phyloP scores from a whole-genome alignment of 1,140 invertebrate species.

The Venturia canescens region DNA sequence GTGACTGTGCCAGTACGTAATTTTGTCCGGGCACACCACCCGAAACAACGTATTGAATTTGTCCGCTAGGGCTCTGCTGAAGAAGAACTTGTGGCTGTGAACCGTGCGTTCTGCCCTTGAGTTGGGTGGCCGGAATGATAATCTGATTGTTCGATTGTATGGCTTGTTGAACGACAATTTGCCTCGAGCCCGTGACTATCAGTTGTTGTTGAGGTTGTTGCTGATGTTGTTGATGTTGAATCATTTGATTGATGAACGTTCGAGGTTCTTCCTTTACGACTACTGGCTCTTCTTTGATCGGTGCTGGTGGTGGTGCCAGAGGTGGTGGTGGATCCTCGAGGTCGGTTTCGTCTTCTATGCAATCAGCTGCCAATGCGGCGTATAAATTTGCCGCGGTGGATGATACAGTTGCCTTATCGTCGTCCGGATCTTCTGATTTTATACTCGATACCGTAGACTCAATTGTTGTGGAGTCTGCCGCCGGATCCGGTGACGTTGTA shows the following conservation, averaged over 20 bases:
- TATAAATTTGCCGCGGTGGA: constrained; percentile 85
- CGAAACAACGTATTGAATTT: constrained; percentile 78
- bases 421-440: constrained; percentile 75
- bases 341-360: constrained; percentile 83
- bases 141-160: constrained; percentile 76
- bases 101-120: constrained; percentile 71
- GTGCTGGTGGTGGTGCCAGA: constrained; percentile 70
- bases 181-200: constrained; percentile 72
- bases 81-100: constrained; percentile 72
- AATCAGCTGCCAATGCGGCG: constrained; percentile 83
- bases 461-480: constrained; percentile 71
- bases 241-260: constrained; percentile 66
- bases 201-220: constrained; percentile 73
- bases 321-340: constrained; percentile 76
- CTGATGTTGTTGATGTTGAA: constrained; percentile 63
- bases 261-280: constrained; percentile 67
- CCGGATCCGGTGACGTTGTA: constrained; percentile 70
- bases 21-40: constrained; percentile 77
- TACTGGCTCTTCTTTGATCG: constrained; percentile 61
- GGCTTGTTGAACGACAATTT: constrained; percentile 75
- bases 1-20: constrained; percentile 82
- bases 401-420: constrained; percentile 79
- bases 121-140: constrained; percentile 68
- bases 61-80: constrained; percentile 71
- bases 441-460: constrained; percentile 73